Evolutionary conservation across 2,888 invertebrate species (phyloP).

Genomic region (Dasypogon diadema): DNA sequence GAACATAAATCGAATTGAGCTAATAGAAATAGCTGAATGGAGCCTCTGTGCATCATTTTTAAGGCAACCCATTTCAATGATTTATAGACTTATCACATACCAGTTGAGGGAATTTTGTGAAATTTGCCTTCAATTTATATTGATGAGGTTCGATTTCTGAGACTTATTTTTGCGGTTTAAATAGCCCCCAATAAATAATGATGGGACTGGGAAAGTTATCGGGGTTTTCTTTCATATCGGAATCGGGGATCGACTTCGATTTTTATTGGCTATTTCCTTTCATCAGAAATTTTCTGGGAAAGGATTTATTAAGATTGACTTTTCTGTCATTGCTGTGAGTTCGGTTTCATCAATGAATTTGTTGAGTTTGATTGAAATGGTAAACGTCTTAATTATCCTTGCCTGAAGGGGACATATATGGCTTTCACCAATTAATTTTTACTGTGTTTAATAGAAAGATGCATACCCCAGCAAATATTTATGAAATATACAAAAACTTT

Average conservation of each 20-base stretch:
- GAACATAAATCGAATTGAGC: slow-evolving; percentile 34
- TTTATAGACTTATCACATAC: slow-evolving; percentile 22
- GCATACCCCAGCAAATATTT: no score
- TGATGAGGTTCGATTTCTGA: slow-evolving; percentile 50
- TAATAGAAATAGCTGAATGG: slow-evolving; percentile 13
- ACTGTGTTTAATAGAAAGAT: no score
- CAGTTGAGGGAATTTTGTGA: slow-evolving; percentile 24
- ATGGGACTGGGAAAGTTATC: slow-evolving; percentile 24
- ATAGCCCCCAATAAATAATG: slow-evolving; percentile 33
- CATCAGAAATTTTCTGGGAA: neutral
- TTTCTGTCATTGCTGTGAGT: no score
- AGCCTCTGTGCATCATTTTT: slow-evolving; percentile 32
- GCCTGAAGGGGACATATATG: no score
- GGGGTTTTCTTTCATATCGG: neutral
- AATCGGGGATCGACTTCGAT: neutral
- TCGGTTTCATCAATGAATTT: no score
- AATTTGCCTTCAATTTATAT: slow-evolving; percentile 39
- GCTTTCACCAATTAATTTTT: no score
- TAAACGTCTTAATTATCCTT: no score
- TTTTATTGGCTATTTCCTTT: slow-evolving; percentile 2
- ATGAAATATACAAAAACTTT: neutral
- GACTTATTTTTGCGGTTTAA: slow-evolving; percentile 49
- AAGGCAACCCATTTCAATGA: slow-evolving; percentile 3
- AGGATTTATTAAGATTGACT: neutral
- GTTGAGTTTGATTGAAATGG: no score